Evolutionary conservation across 2,797 vertebrate species (phyloP).

Genomic region (Microtus agrestis): DNA sequence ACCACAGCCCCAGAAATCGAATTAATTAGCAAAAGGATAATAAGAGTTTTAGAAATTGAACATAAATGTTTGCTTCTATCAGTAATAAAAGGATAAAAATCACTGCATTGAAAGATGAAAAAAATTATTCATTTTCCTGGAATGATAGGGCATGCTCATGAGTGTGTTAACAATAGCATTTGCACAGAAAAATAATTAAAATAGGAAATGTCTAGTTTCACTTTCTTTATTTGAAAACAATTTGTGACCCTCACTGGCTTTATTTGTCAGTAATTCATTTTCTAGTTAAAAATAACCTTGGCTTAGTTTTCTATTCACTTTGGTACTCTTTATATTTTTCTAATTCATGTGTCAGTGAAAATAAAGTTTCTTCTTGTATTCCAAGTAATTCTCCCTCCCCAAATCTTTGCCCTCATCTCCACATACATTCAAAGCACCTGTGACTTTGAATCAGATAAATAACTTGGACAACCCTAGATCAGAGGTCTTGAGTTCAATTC

Average conservation of each 20-base stretch:
- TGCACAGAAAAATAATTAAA: constrained; percentile 74
- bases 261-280: constrained; percentile 68
- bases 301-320: constrained; percentile 59
- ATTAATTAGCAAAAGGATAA: constrained; percentile 84
- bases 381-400: neutral
- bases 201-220: constrained; percentile 62
- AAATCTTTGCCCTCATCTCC: neutral
- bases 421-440: constrained; percentile 20
- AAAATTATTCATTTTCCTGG: constrained; percentile 71
- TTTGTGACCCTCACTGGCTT: constrained; percentile 49
- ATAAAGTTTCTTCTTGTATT: constrained; percentile 33
- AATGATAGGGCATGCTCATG: constrained; percentile 52
- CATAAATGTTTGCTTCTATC: constrained; percentile 85
- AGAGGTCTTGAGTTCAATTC: neutral
- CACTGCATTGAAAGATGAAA: constrained; percentile 68
- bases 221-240: constrained; percentile 67
- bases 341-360: constrained; percentile 56
- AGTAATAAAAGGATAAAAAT: constrained; percentile 77
- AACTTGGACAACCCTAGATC: neutral
- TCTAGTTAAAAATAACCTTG: constrained; percentile 62
- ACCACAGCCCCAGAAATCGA: constrained; percentile 81
- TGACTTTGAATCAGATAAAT: constrained; percentile 21
- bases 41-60: constrained; percentile 81
- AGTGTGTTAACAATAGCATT: constrained; percentile 71
- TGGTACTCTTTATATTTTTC: constrained; percentile 52